Conservation (phyloP, 2,888 invertebrate species). For the Melanotus villosus region DNA sequence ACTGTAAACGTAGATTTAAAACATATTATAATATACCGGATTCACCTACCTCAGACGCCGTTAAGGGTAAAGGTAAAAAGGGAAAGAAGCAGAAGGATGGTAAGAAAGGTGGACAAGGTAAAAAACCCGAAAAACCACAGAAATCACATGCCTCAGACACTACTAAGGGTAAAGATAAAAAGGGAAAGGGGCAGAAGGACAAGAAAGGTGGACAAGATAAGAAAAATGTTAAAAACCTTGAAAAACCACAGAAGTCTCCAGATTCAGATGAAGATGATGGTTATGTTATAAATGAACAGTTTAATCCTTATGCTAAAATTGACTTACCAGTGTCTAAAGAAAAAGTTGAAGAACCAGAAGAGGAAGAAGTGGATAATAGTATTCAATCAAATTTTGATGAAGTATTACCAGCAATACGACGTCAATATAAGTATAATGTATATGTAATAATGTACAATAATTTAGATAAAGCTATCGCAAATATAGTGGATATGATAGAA, state of each 20-base stretch:
- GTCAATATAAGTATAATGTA: conserved; percentile 36
- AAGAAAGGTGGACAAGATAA: conserved; percentile 12
- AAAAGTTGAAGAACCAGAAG: not conserved
- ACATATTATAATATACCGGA: conserved; percentile 47
- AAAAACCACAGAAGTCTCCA: not conserved
- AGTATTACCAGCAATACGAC: conserved; percentile 6
- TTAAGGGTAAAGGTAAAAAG: conserved; percentile 18
- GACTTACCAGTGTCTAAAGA: conserved; percentile 9
- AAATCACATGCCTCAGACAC: too few relatives aligned
- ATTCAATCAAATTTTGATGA: not conserved
- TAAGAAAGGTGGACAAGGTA: conserved; percentile 34
- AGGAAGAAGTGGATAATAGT: not conserved
- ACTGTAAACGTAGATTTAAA: conserved; percentile 42
- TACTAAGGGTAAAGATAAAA: conserved; percentile 18
- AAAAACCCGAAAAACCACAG: conserved; percentile 33
- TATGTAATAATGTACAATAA: conserved; percentile 46
- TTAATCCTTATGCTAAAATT: conserved; percentile 37
- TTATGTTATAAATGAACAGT: conserved; percentile 30
- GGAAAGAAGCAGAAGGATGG: conserved; percentile 18
- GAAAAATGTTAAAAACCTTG: too few relatives aligned
- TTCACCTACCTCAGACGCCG: conserved; percentile 10
- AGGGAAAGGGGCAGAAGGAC: conserved; percentile 9
- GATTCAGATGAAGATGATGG: conserved; percentile 34
- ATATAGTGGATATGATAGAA: conserved; percentile 48
- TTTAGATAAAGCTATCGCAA: conserved; percentile 40